Percentiles rank a stretch among this genome's conserved stretches.
Conservation (phyloP, 2,888 invertebrate genomes). For the Maniola hyperantus region DNA sequence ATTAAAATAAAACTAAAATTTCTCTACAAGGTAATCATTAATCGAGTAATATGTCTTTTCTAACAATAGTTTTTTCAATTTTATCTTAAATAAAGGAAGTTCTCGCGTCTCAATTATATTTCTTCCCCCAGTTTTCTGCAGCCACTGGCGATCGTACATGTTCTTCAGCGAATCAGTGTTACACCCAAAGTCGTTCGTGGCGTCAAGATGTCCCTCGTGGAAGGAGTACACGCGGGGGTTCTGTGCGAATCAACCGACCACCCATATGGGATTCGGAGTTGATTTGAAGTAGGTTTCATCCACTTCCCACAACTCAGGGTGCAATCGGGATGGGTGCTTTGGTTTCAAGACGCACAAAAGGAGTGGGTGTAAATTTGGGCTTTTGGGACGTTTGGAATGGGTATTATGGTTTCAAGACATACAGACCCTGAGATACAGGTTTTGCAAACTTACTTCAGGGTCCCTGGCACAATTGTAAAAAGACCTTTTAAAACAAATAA, state of each 20-base stretch:
- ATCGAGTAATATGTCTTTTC: too few species aligned
- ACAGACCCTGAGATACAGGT: too few species aligned
- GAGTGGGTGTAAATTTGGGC: background rate
- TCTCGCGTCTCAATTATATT: too few species aligned
- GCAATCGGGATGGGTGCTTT: background rate
- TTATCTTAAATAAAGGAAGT: too few species aligned
- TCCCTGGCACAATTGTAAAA: too few species aligned
- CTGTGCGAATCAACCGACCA: slow-evolving; percentile 59
- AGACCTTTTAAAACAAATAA: too few species aligned
- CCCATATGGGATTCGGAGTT: slow-evolving; percentile 77
- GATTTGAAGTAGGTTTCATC: slow-evolving; percentile 65
- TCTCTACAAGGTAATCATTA: too few species aligned
- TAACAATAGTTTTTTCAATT: too few species aligned
- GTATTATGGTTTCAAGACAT: background rate
- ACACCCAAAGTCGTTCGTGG: slow-evolving; percentile 71
- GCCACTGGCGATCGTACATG: slow-evolving; percentile 85
- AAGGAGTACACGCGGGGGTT: slow-evolving; percentile 65
- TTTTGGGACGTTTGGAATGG: background rate
- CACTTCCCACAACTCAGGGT: background rate
- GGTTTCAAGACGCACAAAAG: background rate
- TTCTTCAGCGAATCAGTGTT: slow-evolving; percentile 83
- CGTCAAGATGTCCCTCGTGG: slow-evolving; percentile 76
- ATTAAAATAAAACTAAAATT: too few species aligned
- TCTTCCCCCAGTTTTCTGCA: slow-evolving; percentile 81
- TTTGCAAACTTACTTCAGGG: too few species aligned